A percentile compares a stretch with the other conserved stretches of the same genome.
Conservation (phyloP, 2,888 invertebrate genomes). For the Enchytraeus crypticus region DNA sequence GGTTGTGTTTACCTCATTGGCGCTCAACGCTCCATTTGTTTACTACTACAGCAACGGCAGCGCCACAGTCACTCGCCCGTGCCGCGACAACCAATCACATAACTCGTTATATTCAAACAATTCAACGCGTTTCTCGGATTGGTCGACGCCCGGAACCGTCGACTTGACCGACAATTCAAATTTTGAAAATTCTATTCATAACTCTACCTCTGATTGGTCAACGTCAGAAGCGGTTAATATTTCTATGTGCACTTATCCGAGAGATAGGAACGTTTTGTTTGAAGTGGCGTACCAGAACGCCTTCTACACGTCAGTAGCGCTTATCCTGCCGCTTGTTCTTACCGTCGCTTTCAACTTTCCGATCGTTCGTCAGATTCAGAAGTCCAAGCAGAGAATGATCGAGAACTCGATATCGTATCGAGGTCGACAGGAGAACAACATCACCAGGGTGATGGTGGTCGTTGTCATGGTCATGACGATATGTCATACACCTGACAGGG, state of each 20-base stretch:
- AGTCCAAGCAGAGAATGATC: slow-evolving; percentile 8
- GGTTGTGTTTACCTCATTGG: no score
- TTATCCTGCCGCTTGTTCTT: slow-evolving; percentile 14
- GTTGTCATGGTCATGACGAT: slow-evolving; percentile 18
- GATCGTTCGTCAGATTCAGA: slow-evolving; percentile 12
- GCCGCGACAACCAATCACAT: no score
- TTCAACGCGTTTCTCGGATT: no score
- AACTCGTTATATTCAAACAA: no score
- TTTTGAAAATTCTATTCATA: no score
- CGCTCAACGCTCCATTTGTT: no score
- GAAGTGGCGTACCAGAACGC: slow-evolving; percentile 13
- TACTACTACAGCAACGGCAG: no score
- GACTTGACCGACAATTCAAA: no score
- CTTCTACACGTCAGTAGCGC: slow-evolving; percentile 13
- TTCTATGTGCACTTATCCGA: background rate
- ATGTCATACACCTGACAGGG: slow-evolving; percentile 21
- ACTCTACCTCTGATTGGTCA: no score
- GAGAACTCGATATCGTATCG: slow-evolving; percentile 12
- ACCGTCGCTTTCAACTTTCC: slow-evolving; percentile 14
- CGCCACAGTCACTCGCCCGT: no score
- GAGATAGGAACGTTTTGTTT: slow-evolving; percentile 1
- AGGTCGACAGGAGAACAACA: slow-evolving; percentile 17
- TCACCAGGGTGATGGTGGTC: slow-evolving; percentile 20
- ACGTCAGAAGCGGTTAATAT: no score
- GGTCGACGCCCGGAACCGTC: no score